These are phyloP conservation scores for Abscondita cerata DNA, from an alignment of 2,888 invertebrate species.

Conservation along the genomic window DNA sequence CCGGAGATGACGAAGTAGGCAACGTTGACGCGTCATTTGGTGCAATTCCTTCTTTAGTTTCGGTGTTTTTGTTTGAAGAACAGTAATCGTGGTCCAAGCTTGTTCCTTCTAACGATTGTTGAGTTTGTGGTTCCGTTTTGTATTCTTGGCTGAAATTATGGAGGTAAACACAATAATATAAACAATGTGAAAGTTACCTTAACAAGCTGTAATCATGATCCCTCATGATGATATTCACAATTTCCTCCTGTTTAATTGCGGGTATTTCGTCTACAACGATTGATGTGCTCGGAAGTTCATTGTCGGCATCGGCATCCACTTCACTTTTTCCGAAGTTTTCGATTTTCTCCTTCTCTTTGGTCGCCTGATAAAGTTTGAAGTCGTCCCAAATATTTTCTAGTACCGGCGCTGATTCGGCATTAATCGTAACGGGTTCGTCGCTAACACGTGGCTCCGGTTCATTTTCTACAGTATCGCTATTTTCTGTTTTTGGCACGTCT, in stretches of 20 bases:
- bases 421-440: not conserved
- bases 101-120: conserved; percentile 23
- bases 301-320: not conserved
- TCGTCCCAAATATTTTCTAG: conserved; percentile 80
- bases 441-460: too few relatives aligned
- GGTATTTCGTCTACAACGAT: not conserved
- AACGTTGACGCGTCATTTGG: conserved; percentile 18
- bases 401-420: conserved; percentile 64
- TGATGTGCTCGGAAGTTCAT: not conserved
- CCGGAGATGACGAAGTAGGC: conserved; percentile 6
- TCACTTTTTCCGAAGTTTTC: conserved; percentile 45
- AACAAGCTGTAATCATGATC: conserved; percentile 78
- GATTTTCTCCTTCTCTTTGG: conserved; percentile 69
- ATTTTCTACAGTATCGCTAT: conserved; percentile 14
- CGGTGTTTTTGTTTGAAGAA: conserved; percentile 40
- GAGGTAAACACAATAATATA: too few relatives aligned
- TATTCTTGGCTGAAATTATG: conserved; percentile 24
- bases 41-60: conserved; percentile 28
- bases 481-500: conserved; percentile 21
- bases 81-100: conserved; percentile 60
- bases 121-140: conserved; percentile 35
- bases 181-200: conserved; percentile 50
- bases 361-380: conserved; percentile 77
- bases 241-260: not conserved
- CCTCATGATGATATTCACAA: conserved; percentile 52